These are phyloP conservation scores for Pachymerium ferrugineum DNA, from an alignment of 2,888 invertebrate species.

Conservation along the genomic window DNA sequence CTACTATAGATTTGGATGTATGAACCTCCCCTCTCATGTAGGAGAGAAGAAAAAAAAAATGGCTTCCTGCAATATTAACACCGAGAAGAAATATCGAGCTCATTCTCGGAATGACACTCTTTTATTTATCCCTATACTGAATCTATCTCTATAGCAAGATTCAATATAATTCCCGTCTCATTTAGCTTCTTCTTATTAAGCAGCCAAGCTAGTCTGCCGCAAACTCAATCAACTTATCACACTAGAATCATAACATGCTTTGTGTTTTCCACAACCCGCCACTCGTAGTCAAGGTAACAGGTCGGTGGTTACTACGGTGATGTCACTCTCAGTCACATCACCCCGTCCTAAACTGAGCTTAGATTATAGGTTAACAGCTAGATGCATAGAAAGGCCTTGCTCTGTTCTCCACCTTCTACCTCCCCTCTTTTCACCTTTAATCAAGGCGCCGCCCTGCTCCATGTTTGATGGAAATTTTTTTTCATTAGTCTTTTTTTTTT, in stretches of 20 bases:
- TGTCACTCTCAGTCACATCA: slow-evolving; percentile 27
- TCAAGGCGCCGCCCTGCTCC: slow-evolving; percentile 19
- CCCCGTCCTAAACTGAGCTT: slow-evolving; percentile 1
- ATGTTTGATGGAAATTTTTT: slow-evolving; percentile 24
- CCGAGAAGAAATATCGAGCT: not conserved
- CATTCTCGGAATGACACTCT: slow-evolving; percentile 1
- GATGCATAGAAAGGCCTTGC: not conserved
- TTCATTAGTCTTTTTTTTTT: not conserved
- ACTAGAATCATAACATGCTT: slow-evolving; percentile 24
- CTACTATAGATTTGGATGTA: not conserved
- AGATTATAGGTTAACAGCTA: slow-evolving; percentile 25
- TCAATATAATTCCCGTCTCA: slow-evolving; percentile 5
- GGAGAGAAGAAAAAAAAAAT: not conserved
- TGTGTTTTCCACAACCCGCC: slow-evolving; percentile 9
- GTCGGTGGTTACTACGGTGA: slow-evolving; percentile 19
- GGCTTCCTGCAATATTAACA: not conserved
- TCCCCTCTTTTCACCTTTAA: slow-evolving; percentile 23
- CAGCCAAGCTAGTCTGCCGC: not conserved
- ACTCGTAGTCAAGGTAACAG: not conserved
- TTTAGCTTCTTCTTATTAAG: slow-evolving; percentile 21
- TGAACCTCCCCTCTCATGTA: not conserved
- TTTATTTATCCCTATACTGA: not conserved
- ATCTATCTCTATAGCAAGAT: not conserved
- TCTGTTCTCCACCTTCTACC: not conserved
- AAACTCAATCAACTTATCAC: slow-evolving; percentile 9